A percentile compares a stretch with the other conserved stretches of the same genome.
These are phyloP conservation scores for Eupithecia subumbrata DNA, from an alignment of 2,888 invertebrate genomes.

Conservation along the genomic window DNA sequence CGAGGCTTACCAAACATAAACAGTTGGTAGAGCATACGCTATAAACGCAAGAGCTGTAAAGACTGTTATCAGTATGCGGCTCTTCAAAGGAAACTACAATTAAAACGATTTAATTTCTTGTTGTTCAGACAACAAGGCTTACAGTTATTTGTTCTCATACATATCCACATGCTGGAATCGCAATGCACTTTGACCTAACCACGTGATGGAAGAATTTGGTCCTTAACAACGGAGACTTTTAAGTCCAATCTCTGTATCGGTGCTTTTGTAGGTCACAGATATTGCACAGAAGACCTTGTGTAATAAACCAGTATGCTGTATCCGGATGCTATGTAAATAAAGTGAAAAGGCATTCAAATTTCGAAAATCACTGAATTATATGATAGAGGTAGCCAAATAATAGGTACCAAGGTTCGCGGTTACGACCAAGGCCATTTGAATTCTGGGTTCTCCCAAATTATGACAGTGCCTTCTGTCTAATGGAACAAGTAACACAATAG, in stretches of 20 bases:
- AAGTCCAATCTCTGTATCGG: constrained; percentile 58
- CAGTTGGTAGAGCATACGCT: constrained; percentile 1
- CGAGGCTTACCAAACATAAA: not conserved
- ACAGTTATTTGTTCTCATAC: constrained; percentile 54
- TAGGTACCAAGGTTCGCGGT: constrained; percentile 5
- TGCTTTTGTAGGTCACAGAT: constrained; percentile 73
- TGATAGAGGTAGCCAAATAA: not conserved
- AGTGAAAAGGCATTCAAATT: constrained; percentile 42
- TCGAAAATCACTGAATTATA: constrained; percentile 11
- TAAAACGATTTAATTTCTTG: constrained; percentile 62
- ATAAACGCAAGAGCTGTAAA: constrained; percentile 41
- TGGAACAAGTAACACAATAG: constrained; percentile 47
- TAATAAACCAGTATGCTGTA: constrained; percentile 61
- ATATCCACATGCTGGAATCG: constrained; percentile 64
- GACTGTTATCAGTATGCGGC: constrained; percentile 69
- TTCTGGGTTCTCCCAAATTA: constrained; percentile 32
- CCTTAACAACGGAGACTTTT: constrained; percentile 58
- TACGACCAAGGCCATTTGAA: constrained; percentile 9
- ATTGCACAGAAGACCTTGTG: constrained; percentile 73
- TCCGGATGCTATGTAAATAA: constrained; percentile 55
- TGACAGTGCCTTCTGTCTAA: constrained; percentile 38
- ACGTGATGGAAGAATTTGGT: constrained; percentile 59
- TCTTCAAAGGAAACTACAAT: constrained; percentile 65
- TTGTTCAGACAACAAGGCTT: constrained; percentile 57
- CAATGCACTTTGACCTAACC: constrained; percentile 70